Percentiles rank a stretch among this genome's conserved stretches.
Conservation (phyloP, 2,888 invertebrate genomes). For the Ariolimax columbianus region DNA sequence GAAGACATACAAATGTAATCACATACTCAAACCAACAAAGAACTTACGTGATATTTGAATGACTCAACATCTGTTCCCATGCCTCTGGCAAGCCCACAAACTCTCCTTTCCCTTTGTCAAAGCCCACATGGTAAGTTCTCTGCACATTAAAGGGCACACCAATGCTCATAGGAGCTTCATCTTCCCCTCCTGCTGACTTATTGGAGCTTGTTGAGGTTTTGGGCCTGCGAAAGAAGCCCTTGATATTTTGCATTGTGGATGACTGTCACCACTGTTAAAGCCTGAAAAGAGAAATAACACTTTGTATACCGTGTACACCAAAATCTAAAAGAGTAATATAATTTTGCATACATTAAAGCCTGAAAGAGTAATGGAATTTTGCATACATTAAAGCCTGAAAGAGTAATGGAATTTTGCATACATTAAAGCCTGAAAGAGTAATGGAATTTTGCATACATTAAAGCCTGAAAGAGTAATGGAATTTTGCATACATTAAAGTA, state of each 20-base stretch:
- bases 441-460: too few species aligned
- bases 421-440: too few species aligned
- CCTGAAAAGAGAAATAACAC: neutral
- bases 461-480: too few species aligned
- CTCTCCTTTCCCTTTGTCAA: slow-evolving; percentile 81
- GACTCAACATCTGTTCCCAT: slow-evolving; percentile 82
- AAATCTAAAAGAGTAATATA: too few species aligned
- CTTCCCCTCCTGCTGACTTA: slow-evolving; percentile 43
- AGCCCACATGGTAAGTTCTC: slow-evolving; percentile 83
- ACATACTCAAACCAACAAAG: neutral
- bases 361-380: too few species aligned
- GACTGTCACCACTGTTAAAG: neutral
- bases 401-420: too few species aligned
- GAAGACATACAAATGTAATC: neutral
- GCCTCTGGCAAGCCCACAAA: slow-evolving; percentile 88
- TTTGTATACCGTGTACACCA: too few species aligned
- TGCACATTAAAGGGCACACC: slow-evolving; percentile 91
- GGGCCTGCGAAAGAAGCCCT: slow-evolving; percentile 38
- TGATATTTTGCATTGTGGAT: slow-evolving; percentile 16
- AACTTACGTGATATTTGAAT: slow-evolving; percentile 86
- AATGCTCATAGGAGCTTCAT: slow-evolving; percentile 81
- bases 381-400: too few species aligned
- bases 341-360: too few species aligned
- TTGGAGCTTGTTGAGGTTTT: slow-evolving; percentile 53
- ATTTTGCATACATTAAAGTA: too few species aligned